Evolutionary conservation across 2,888 invertebrate species (phyloP).

Genomic region (Melinaea menophilus): DNA sequence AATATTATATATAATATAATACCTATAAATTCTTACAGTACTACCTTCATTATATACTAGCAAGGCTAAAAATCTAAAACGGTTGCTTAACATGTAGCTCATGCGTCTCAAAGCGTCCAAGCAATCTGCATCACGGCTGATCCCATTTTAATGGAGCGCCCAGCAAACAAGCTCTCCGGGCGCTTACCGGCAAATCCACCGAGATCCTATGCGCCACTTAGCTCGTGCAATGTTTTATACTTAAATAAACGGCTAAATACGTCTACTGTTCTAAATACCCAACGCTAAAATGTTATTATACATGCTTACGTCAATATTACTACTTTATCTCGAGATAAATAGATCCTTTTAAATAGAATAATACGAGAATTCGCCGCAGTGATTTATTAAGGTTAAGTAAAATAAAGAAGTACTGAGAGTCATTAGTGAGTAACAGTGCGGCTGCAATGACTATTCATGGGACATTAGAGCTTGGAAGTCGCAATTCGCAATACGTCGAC

Average conservation of each 20-base stretch:
- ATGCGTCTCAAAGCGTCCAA: constrained; percentile 53
- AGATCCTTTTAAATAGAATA: background rate
- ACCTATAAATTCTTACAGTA: background rate
- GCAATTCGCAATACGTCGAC: constrained; percentile 29
- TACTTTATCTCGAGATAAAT: background rate
- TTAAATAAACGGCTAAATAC: constrained; percentile 29
- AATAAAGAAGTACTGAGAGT: constrained; percentile 18
- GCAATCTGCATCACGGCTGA: constrained; percentile 75
- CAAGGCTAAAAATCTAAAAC: background rate
- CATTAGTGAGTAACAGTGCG: constrained; percentile 25
- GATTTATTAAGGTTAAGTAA: constrained; percentile 10
- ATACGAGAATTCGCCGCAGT: background rate
- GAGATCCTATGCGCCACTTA: constrained; percentile 72
- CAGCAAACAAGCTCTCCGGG: constrained; percentile 74
- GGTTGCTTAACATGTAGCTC: constrained; percentile 32
- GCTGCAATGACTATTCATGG: constrained; percentile 41
- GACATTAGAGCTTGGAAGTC: constrained; percentile 35
- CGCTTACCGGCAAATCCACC: constrained; percentile 74
- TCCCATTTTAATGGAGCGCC: constrained; percentile 78
- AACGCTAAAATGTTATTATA: background rate
- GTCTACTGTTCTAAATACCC: background rate
- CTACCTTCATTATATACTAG: background rate
- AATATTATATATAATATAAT: no score
- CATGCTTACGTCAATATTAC: background rate
- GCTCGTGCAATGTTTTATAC: constrained; percentile 56